Evolutionary conservation across 2,797 vertebrate species (phyloP), one percentile per base, ranked within the genome.

Genomic region (Anguilla obscura): DNA sequence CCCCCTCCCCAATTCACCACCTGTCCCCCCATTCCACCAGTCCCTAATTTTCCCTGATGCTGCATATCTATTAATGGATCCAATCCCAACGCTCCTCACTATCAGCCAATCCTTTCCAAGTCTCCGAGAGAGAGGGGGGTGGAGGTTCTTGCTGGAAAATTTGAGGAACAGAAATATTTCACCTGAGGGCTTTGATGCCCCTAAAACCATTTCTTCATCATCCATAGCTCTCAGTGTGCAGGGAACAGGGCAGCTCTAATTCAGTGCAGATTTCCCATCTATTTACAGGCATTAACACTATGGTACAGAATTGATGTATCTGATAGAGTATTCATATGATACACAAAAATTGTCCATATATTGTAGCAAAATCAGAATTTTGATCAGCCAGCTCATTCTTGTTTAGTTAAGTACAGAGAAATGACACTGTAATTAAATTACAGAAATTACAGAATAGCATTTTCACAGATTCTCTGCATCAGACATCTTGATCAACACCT

Each of bases 41-140:
- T 74, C 69, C 80, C 80, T 1, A 16, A 18, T 83, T 52, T 83
- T 52, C 80, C 80, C 80, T 52, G 48, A 83, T 52, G 40, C 24
- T 50, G 80, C 80, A 8, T 83, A 83, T 83, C 18, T n/a, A 83
- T 83, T 83, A 48, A 83, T 24, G 48, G 36, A 45, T 52, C 80
- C 48, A 52, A n/a, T 27, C 80, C 80, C 21, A 83, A 8, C 33
- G 30, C 33, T 79, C 9, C 36, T 12, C 30, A 40, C 14, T 33
- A 79, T 40, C 74, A 16, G 21, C 21, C 27, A 82, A 30, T 24
- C 36, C 21, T 48, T 8, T 82, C 36, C 40, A 33, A 45, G 74
- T 33, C 12, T 79, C 74, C 16, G 33, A 79, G 12, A 79, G 33
- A 58, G 16, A 58, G 56, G 14, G 74, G 5, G 36, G 7, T 5